Evolutionary conservation across 2,888 invertebrate genomes (phyloP).

Genomic region (Anthophora plumipes): DNA sequence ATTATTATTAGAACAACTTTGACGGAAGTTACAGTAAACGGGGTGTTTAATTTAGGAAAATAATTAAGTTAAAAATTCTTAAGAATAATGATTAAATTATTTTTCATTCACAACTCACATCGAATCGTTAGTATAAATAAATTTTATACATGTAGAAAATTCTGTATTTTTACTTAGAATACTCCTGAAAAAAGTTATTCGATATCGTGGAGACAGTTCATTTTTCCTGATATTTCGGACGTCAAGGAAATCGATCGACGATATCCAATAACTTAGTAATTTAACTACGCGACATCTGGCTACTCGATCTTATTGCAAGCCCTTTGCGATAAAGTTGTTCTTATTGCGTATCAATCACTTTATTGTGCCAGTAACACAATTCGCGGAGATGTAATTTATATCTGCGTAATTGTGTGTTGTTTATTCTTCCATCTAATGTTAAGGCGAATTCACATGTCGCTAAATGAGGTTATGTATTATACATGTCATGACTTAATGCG

Average conservation of each 20-base stretch:
- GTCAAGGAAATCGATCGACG: neutral
- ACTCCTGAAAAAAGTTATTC: neutral
- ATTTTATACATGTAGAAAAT: neutral
- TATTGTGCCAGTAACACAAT: constrained; percentile 13
- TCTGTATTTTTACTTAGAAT: neutral
- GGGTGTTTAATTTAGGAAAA: neutral
- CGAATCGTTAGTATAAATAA: neutral
- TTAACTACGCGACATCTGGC: constrained; percentile 6
- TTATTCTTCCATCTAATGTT: neutral
- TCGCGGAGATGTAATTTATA: constrained; percentile 34
- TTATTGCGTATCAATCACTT: constrained; percentile 35
- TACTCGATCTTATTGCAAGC: constrained; percentile 16
- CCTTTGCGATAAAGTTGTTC: constrained; percentile 14
- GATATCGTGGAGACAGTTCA: neutral
- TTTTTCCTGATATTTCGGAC: neutral
- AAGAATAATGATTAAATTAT: neutral
- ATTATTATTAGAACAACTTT: too few species aligned
- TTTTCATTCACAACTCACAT: neutral
- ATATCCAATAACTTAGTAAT: constrained; percentile 31
- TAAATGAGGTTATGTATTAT: neutral
- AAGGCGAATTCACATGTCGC: neutral
- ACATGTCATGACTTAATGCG: too few species aligned
- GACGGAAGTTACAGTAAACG: neutral
- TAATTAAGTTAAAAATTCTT: neutral
- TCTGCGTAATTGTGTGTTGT: neutral